phyloP scores from a whole-genome alignment of 2,888 invertebrate species.

The Limenitis camilla region DNA sequence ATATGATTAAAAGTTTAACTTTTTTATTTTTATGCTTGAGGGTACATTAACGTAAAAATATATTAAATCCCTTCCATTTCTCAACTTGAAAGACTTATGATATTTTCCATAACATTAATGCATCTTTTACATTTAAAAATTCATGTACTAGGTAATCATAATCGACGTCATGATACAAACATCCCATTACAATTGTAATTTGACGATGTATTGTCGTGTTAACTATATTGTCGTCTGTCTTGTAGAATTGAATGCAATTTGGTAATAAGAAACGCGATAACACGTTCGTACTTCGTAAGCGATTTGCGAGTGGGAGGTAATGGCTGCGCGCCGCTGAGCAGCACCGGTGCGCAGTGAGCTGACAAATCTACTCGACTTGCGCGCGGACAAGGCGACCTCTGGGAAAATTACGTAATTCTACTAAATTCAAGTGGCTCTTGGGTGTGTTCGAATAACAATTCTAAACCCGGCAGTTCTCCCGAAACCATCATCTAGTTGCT shows the following conservation, averaged over 20 bases:
- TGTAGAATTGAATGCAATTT: constrained; percentile 55
- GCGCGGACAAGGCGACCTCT: constrained; percentile 72
- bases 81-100: too few relatives aligned
- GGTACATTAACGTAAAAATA: too few relatives aligned
- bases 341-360: constrained; percentile 68
- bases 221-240: constrained; percentile 44
- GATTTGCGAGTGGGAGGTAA: constrained; percentile 61
- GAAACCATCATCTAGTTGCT: constrained; percentile 41
- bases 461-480: constrained; percentile 45
- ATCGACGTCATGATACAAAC: constrained; percentile 13
- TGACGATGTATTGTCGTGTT: constrained; percentile 52
- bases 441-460: constrained; percentile 66
- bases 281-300: constrained; percentile 41
- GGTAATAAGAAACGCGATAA: constrained; percentile 70
- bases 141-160: neutral
- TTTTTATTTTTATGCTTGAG: too few relatives aligned
- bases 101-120: too few relatives aligned
- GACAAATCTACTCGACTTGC: constrained; percentile 71
- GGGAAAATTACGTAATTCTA: constrained; percentile 70
- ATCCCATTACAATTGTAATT: constrained; percentile 43
- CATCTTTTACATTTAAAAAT: too few relatives aligned
- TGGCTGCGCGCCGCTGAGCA: constrained; percentile 56
- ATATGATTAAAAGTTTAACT: too few relatives aligned
- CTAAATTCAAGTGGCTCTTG: constrained; percentile 54
- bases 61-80: too few relatives aligned